A percentile compares a stretch with the other conserved stretches of the same genome.
These are phyloP conservation scores for Sphaerophoria taeniata DNA, from an alignment of 2,888 invertebrate species.

Conservation along the genomic window DNA sequence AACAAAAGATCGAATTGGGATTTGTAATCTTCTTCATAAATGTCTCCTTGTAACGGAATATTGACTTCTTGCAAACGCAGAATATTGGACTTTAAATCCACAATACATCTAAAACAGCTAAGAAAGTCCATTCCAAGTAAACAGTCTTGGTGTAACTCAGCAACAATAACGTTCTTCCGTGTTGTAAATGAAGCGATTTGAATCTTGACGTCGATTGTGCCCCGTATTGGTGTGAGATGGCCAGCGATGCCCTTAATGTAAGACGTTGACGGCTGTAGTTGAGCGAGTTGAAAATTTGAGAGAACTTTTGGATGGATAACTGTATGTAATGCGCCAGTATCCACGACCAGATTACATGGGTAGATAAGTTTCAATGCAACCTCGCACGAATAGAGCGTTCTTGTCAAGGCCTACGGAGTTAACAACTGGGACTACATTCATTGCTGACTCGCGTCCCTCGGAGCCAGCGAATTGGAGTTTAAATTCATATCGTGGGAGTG, in stretches of 20 bases:
- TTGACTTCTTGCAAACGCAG: neutral
- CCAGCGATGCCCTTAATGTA: slow-evolving; percentile 4
- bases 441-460: neutral
- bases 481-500: neutral
- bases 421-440: too few species aligned
- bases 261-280: neutral
- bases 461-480: slow-evolving; percentile 1
- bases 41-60: neutral
- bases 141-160: neutral
- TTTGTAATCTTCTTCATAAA: neutral
- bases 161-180: neutral
- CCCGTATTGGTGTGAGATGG: neutral
- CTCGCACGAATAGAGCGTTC: too few species aligned
- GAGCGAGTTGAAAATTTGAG: neutral
- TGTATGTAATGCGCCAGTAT: too few species aligned
- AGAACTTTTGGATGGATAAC: neutral
- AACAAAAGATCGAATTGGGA: neutral
- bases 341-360: too few species aligned
- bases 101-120: neutral
- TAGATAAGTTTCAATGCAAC: too few species aligned
- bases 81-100: neutral
- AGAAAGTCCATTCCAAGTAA: neutral
- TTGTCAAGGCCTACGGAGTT: too few species aligned
- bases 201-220: neutral
- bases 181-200: neutral